These are phyloP conservation scores for Masticophis lateralis DNA, from an alignment of 2,797 vertebrate genomes.

Conservation along the genomic window DNA sequence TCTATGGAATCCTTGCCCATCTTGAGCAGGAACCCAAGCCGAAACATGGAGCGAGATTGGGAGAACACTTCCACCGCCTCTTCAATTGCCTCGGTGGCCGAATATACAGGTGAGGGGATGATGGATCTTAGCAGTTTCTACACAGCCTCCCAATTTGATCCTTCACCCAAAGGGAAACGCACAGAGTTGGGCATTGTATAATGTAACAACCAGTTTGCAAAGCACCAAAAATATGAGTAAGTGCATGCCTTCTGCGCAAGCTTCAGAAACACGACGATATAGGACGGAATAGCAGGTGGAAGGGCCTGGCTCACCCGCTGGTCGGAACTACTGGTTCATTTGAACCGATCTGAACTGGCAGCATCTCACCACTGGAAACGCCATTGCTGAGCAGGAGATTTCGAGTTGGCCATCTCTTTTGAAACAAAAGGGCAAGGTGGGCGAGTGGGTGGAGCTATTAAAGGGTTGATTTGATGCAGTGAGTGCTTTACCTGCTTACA, in stretches of 20 bases:
- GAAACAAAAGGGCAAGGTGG: not conserved
- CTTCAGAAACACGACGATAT: too few species aligned
- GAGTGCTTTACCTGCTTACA: not conserved
- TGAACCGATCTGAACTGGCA: too few species aligned
- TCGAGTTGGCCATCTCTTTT: not conserved
- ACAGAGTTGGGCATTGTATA: too few species aligned
- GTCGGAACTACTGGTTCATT: too few species aligned
- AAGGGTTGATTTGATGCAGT: not conserved
- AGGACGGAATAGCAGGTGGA: too few species aligned
- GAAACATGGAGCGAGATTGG: conserved; percentile 92
- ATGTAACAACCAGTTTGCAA: too few species aligned
- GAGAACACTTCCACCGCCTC: conserved; percentile 95
- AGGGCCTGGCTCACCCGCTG: too few species aligned
- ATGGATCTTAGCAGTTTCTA: not conserved
- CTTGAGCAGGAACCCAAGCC: conserved; percentile 85
- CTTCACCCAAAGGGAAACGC: not conserved
- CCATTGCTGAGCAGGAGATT: too few species aligned
- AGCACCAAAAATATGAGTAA: too few species aligned
- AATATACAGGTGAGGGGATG: conserved; percentile 84
- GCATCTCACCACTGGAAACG: not conserved
- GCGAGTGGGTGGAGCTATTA: not conserved
- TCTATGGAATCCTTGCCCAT: conserved; percentile 90
- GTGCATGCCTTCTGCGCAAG: too few species aligned
- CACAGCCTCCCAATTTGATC: accelerated
- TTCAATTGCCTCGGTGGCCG: conserved; percentile 93